Conservation (phyloP, 1,140 invertebrate genomes). For the Drosophila mauritiana region DNA sequence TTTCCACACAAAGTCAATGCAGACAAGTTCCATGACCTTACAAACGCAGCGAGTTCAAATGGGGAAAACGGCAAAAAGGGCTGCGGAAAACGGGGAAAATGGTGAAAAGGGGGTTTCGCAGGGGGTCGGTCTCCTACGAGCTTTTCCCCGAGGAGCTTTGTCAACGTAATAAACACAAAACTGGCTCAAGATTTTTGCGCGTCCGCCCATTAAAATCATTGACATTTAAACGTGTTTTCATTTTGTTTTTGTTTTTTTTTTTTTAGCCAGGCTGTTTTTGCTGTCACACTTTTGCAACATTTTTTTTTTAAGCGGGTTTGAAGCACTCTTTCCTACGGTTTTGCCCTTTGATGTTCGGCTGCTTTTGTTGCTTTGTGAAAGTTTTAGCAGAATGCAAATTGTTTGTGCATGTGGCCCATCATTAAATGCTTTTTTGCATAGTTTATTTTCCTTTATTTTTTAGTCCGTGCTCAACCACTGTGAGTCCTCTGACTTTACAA, state of each 20-base stretch:
- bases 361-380: conserved; percentile 62
- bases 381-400: conserved; percentile 54
- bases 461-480: conserved; percentile 20
- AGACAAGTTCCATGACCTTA: conserved; percentile 84
- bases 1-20: conserved; percentile 62
- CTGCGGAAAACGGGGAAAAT: conserved; percentile 15
- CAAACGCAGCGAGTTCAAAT: conserved; percentile 70
- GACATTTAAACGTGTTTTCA: conserved; percentile 73
- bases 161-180: conserved; percentile 77
- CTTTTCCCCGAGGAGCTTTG: conserved; percentile 34
- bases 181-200: conserved; percentile 81
- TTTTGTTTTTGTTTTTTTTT: conserved; percentile 8
- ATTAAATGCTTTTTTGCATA: conserved; percentile 67
- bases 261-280: conserved; percentile 26
- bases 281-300: conserved; percentile 70
- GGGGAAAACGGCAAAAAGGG: conserved; percentile 26
- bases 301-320: conserved; percentile 42
- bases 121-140: conserved; percentile 28
- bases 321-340: conserved; percentile 43
- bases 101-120: conserved; percentile 15
- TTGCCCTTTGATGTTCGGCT: conserved; percentile 58
- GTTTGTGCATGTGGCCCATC: conserved; percentile 52
- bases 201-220: conserved; percentile 83
- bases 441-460: conserved; percentile 5
- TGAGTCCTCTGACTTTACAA: conserved; percentile 53